Base-by-base conservation (phyloP, 2,888 invertebrate species). In the Hirtodrosophila cameraria region DNA sequence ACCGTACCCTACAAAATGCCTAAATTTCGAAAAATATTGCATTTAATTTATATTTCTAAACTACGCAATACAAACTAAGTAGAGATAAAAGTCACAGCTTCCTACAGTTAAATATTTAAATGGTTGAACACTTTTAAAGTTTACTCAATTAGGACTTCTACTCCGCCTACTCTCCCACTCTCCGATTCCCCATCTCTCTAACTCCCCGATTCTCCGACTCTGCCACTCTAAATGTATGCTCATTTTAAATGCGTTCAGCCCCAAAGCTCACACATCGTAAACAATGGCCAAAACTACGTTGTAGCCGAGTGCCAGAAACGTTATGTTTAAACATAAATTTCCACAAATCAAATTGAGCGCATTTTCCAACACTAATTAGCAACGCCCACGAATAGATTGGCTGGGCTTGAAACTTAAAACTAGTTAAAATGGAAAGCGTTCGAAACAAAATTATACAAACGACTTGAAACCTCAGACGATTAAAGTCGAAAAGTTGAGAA, bases 311-410 rank as follows among this genome's bases (percentile, higher is more conserved):
- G 64, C 30, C 43, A 45, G 46, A 45, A 54, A 57, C 48, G 38
- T 72, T 80, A 64, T 76, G 74, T 63, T 53, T 43, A 49, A 82
- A 79, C 82, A 87, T 87, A 85, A 82, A 82, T 82, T 82, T 81
- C 62, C 70, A 75, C 80, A 85, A 85, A 82, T 87, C 85, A 82
- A 85, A 87, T 85, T 68, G 77, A 82, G 80, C 83, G 55, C 87
- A 86, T 85, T 85, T 86, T 85, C 69, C 63, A 68, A 59, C 68
- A 67, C 86, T 85, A 87, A 82, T 87, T 87, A 87, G 83, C 83
- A 73, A 86, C 87, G 86, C 87, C 81, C 73, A 85, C 81, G 31
- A 68, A 65, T 52, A 71, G 65, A 68, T 74, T 74, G 71, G 58
- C 54, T 74, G 58, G 18, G 27, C 33, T 28, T 48, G 25, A 33